Percentiles rank a stretch among this genome's conserved stretches.
Evolutionary conservation across 2,113 vertebrate species (phyloP).

Genomic region (Empidonax traillii): DNA sequence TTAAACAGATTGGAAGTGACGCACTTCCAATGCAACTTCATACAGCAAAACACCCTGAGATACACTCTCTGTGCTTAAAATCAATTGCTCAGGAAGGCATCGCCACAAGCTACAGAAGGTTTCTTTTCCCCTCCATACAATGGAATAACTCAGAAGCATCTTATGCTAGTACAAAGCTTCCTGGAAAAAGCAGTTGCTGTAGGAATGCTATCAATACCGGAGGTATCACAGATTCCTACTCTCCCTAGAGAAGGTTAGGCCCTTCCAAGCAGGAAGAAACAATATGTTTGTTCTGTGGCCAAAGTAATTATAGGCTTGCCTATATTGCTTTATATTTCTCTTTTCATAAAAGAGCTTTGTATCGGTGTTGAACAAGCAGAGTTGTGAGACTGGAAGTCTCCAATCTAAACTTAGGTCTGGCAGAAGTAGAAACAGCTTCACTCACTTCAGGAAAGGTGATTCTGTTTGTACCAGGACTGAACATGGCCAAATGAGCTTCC

Average conservation of each 20-base stretch:
- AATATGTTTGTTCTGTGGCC: conserved; percentile 5
- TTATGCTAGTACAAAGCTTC: neutral
- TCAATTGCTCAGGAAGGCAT: neutral
- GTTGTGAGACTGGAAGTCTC: conserved; percentile 21
- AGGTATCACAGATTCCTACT: neutral
- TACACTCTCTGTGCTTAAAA: neutral
- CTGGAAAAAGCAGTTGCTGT: neutral
- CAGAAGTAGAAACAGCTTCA: neutral
- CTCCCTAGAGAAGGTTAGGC: neutral
- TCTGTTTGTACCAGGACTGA: neutral
- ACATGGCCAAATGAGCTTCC: neutral
- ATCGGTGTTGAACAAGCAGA: neutral
- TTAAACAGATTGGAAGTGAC: conserved; percentile 25
- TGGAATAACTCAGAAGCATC: neutral
- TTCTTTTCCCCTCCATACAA: neutral
- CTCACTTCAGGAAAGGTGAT: neutral
- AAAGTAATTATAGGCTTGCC: conserved; percentile 7
- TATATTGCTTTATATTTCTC: neutral
- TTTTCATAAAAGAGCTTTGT: conserved; percentile 36
- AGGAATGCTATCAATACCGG: neutral
- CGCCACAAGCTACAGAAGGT: neutral
- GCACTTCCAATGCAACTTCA: neutral
- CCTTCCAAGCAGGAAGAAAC: conserved; percentile 40
- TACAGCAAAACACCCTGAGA: neutral
- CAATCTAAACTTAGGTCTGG: neutral